Conservation (phyloP, 2,113 vertebrate genomes). For the Mirza zaza region DNA sequence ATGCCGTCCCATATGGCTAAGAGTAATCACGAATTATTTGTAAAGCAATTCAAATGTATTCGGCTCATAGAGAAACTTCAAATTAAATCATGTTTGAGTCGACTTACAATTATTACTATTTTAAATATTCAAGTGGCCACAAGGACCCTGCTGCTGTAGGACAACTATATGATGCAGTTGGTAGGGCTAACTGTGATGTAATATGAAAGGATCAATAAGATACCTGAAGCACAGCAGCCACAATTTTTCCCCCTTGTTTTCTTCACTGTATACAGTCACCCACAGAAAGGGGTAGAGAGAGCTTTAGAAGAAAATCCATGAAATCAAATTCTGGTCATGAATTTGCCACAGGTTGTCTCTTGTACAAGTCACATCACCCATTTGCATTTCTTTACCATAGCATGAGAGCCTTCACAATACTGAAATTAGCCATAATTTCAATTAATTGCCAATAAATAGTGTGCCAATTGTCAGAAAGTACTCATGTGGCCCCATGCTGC, state of each 20-base stretch:
- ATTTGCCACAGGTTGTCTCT: slow-evolving; percentile 56
- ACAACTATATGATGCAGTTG: neutral
- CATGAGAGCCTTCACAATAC: neutral
- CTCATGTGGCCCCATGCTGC: neutral
- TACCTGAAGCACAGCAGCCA: neutral
- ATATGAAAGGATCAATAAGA: neutral
- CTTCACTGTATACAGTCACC: neutral
- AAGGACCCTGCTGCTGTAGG: neutral
- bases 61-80: neutral
- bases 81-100: neutral
- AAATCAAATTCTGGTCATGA: neutral
- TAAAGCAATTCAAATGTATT: neutral
- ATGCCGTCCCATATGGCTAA: neutral
- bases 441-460: neutral
- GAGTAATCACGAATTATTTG: neutral
- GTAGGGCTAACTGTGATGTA: neutral
- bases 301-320: neutral
- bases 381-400: slow-evolving; percentile 18
- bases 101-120: neutral
- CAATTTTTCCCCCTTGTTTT: neutral
- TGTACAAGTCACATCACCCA: slow-evolving; percentile 70
- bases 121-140: neutral
- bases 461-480: neutral
- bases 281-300: neutral
- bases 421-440: neutral